phyloP scores from a whole-genome alignment of 2,888 invertebrate species.

The Tetheella fluctuosa region DNA sequence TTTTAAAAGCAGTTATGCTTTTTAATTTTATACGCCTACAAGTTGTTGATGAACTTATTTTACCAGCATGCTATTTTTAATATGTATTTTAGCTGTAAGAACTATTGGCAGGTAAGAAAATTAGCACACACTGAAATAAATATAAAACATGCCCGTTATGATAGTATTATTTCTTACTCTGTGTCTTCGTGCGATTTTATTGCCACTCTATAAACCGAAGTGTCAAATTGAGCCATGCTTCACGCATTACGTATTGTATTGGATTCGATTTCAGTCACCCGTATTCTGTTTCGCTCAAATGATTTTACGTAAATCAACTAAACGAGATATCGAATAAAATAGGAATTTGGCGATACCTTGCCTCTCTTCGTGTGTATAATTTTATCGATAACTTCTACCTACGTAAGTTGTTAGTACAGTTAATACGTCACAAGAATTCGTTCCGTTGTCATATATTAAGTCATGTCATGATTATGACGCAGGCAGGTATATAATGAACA shows the following conservation, averaged over 20 bases:
- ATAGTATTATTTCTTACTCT: too few species aligned
- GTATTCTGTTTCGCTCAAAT: constrained; percentile 27
- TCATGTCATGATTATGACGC: too few species aligned
- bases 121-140: constrained; percentile 14
- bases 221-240: constrained; percentile 29
- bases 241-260: constrained; percentile 27
- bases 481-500: too few species aligned
- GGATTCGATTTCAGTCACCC: constrained; percentile 22
- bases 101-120: constrained; percentile 10
- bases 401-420: neutral
- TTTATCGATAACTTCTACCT: constrained; percentile 7
- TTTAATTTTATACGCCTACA: neutral
- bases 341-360: neutral
- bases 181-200: constrained; percentile 19
- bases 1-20: neutral
- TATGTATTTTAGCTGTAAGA: neutral
- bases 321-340: constrained; percentile 19
- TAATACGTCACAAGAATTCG: constrained; percentile 3
- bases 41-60: neutral
- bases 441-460: neutral
- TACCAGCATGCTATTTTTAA: neutral
- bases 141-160: too few species aligned
- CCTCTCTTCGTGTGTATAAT: constrained; percentile 3
- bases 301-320: constrained; percentile 29
- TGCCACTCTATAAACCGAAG: constrained; percentile 22